Base-by-base conservation (phyloP, 2,888 invertebrate species). In the Pollenia amentaria region DNA sequence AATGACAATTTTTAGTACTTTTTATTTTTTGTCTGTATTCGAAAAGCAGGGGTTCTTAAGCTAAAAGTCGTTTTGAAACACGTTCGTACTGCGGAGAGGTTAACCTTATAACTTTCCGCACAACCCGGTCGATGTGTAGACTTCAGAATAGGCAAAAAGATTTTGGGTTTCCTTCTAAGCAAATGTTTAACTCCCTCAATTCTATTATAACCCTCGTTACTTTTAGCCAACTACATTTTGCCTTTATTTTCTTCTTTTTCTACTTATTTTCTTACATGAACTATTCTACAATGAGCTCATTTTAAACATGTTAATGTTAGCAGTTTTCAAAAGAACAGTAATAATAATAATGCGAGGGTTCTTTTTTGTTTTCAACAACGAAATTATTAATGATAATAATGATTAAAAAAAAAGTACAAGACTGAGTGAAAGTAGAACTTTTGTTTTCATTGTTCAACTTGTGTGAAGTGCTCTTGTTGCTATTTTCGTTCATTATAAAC, bases 381-480 rank as follows among this genome's bases (percentile, higher is more conserved):
- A 62, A 76, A 76, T 76, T 69, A 69, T 76, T 76, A 76, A 76
- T 70, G 69, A 70, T 42, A 57, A n/a, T n/a, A n/a, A n/a, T n/a
- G n/a, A n/a, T n/a, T 12, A 80, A 53, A 38, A 51, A 29, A 29
- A 4, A 29, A 29, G 29, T 29, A 29, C 29, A 29, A 72, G 18
- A 38, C n/a, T 60, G 48, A 72, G 64, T 48, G 18, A 69, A 77
- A 75, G 81, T 67, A 65, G 62, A 69, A 75, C 51, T 62, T 76
- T 82, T 82, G 38, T 76, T 70, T n/a, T 82, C 51, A 73, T 84
- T 73, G 67, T 84, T 77, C 6, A 78, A 67, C 44, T 29, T 29
- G n/a, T 38, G 38, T 84, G 16, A 79, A 79, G 42, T 78, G 67
- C 48, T 29, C 57, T 72, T 77, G 51, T 73, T 79, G n/a, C 73